Evolutionary conservation across 2,888 invertebrate species (phyloP).

Genomic region (Seladonia tumulorum): DNA sequence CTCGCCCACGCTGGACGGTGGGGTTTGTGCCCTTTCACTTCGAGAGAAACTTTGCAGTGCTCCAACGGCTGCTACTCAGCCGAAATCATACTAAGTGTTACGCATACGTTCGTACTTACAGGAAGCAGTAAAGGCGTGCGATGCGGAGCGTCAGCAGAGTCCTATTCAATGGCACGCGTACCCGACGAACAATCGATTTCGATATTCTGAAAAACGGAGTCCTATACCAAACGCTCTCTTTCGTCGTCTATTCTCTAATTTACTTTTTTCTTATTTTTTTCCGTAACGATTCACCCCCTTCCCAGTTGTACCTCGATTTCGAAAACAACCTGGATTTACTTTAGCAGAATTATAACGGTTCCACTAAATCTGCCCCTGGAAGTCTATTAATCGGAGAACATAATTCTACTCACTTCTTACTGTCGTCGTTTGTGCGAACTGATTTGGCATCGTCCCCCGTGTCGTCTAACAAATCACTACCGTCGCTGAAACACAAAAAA

Average conservation of each 20-base stretch:
- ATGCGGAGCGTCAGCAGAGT: not conserved
- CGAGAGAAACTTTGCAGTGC: not conserved
- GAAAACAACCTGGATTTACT: not conserved
- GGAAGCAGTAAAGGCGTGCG: not conserved
- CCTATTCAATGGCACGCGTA: not conserved
- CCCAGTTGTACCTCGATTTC: not conserved
- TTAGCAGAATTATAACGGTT: not conserved
- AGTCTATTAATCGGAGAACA: not conserved
- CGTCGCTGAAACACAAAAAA: constrained; percentile 84
- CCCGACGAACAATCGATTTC: not conserved
- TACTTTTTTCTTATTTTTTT: not conserved
- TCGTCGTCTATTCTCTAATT: not conserved
- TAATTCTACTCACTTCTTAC: constrained; percentile 87
- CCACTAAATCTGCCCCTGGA: not conserved
- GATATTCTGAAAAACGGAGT: not conserved
- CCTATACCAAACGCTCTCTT: not conserved
- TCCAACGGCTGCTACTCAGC: not conserved
- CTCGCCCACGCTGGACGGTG: not conserved
- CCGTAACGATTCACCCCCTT: not conserved
- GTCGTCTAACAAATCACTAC: constrained; percentile 88
- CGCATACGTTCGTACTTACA: constrained; percentile 1
- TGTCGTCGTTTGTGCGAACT: constrained; percentile 88
- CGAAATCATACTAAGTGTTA: constrained; percentile 1
- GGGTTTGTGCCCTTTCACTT: not conserved
- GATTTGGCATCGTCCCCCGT: constrained; percentile 89